Percentiles rank a stretch among this genome's conserved stretches.
Evolutionary conservation across 2,797 vertebrate genomes (phyloP).

Genomic region (Sternotherus odoratus): DNA sequence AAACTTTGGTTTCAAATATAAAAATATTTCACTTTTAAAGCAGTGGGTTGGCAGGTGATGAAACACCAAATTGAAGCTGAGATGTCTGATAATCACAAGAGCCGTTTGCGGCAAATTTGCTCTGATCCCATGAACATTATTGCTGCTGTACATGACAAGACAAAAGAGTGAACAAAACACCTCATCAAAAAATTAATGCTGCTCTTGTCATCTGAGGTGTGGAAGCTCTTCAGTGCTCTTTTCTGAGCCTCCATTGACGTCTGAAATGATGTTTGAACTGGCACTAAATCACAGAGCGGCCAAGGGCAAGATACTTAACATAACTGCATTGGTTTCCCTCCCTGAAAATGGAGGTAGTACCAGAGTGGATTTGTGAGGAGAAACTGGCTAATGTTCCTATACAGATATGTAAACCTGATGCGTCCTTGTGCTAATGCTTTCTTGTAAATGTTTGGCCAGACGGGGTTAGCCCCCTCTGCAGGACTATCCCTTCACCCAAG

Average conservation of each 20-base stretch:
- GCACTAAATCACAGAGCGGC: background rate
- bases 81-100: constrained; percentile 57
- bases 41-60: constrained; percentile 62
- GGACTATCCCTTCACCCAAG: background rate
- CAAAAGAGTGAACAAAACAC: constrained; percentile 60
- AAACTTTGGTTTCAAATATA: constrained; percentile 74
- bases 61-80: constrained; percentile 60
- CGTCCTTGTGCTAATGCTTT: background rate
- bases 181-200: constrained; percentile 65
- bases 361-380: background rate
- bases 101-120: constrained; percentile 53
- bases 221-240: constrained; percentile 39
- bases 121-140: constrained; percentile 54
- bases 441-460: background rate
- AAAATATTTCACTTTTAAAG: constrained; percentile 58
- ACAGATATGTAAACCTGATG: background rate
- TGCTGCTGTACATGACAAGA: constrained; percentile 70
- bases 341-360: background rate
- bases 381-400: background rate
- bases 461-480: background rate
- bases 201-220: constrained; percentile 17
- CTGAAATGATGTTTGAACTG: background rate
- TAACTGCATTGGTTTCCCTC: constrained; percentile 23
- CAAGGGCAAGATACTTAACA: background rate
- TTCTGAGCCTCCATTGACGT: constrained; percentile 6